phyloP scores from a whole-genome alignment of 1,140 invertebrate genomes.

The Adelges cooleyi region DNA sequence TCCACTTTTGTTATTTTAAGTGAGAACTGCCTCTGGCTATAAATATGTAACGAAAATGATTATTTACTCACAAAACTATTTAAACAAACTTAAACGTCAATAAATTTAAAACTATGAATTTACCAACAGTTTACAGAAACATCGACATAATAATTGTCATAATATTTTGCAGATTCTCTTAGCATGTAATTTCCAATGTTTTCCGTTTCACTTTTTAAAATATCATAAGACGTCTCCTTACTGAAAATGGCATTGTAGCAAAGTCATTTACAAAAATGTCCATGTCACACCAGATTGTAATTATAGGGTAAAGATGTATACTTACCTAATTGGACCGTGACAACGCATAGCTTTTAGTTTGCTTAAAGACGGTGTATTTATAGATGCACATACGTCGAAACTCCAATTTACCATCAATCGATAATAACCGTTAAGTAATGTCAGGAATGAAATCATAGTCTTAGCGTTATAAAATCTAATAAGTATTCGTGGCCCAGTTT shows the following conservation, averaged over 20 bases:
- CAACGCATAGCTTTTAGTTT: conserved; percentile 60
- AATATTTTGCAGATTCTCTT: conserved; percentile 63
- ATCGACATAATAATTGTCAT: conserved; percentile 67
- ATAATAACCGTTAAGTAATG: conserved; percentile 76
- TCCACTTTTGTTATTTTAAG: conserved; percentile 41
- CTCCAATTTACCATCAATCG: conserved; percentile 77
- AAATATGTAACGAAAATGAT: conserved; percentile 30
- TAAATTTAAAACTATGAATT: conserved; percentile 26
- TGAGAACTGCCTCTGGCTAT: conserved; percentile 52
- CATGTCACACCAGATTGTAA: not conserved
- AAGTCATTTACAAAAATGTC: no score
- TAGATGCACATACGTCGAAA: conserved; percentile 71
- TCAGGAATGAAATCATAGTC: conserved; percentile 65
- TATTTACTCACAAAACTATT: not conserved
- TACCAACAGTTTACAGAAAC: conserved; percentile 58
- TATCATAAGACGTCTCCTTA: conserved; percentile 66
- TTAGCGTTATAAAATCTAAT: conserved; percentile 51
- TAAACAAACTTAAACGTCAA: not conserved
- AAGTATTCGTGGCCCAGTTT: conserved; percentile 64
- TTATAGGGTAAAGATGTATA: not conserved
- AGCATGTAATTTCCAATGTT: conserved; percentile 66
- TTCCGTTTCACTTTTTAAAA: conserved; percentile 64
- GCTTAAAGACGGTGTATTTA: conserved; percentile 61
- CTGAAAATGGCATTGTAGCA: conserved; percentile 45
- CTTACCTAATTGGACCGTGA: conserved; percentile 76